Base-by-base conservation (phyloP, 2,797 vertebrate species). In the Sebastes taczanowskii region DNA sequence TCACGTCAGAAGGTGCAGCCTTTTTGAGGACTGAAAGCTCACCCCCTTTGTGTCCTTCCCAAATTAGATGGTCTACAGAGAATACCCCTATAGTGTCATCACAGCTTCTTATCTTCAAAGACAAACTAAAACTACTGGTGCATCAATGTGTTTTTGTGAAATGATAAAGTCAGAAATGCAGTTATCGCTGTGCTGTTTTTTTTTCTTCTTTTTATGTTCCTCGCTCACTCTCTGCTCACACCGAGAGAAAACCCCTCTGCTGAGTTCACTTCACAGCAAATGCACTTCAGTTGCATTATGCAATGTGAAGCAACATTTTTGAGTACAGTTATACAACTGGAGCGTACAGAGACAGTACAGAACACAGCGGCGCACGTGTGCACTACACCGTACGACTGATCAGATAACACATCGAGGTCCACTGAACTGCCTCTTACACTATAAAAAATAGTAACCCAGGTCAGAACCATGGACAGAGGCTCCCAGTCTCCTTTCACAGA, bases 401-500 rank as follows among this genome's bases (percentile, higher is more conserved):
- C 23, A 30, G 42, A 67, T 11, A 38, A 20, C 6, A 63, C 30
- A 23, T 5, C 2, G 42, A 35, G 55, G 16, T 59, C 58, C 53
- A 64, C 29, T 38, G 22, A 25, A 29, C 46, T 49, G 16, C 46
- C 46, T 49, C 46, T 49, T 18, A 49, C 18, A 49, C 46, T 49
- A 8, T 18, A 49, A 16, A 66, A 16, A 66, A 34, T 38, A 22
- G 18, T 14, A 5, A 8, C 9, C 23, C 18, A 11, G 46, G 25
- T 74, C 78, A 74, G 78, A 42, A 80, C 71, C 70, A 67, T 8
- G 58, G 72, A 65, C 79, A 71, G 59, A 27, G 72, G 13, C 64
- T 61, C 11, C 34, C 34, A 35, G 34, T 35, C 34, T 35, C 25
- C 35, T 58, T 53, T 66, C 14, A 46, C 7, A 46, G 18, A 49